phyloP scores from a whole-genome alignment of 2,888 invertebrate species.

The Vesta saturnalis region DNA sequence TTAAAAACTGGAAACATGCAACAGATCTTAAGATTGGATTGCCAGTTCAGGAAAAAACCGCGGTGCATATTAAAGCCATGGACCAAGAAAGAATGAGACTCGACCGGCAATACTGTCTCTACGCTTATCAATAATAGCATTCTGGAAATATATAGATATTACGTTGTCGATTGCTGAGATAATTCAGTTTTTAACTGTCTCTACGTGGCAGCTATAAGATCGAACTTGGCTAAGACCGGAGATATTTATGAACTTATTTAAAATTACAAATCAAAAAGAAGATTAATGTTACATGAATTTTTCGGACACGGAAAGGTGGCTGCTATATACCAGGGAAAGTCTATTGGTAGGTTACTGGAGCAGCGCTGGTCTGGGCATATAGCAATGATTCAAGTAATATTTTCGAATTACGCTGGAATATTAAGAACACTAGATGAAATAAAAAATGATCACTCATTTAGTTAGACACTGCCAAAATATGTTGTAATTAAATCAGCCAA shows the following conservation, averaged over 20 bases:
- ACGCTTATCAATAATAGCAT: constrained; percentile 23
- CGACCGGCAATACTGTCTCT: neutral
- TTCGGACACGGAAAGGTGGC: constrained; percentile 18
- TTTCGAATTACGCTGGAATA: constrained; percentile 13
- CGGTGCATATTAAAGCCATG: constrained; percentile 12
- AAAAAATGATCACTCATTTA: constrained; percentile 12
- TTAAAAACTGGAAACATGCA: constrained; percentile 22
- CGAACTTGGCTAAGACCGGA: constrained; percentile 18
- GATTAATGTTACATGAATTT: constrained; percentile 25
- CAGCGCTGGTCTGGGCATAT: constrained; percentile 13
- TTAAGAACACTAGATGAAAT: constrained; percentile 21
- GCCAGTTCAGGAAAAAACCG: constrained; percentile 13
- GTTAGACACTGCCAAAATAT: constrained; percentile 23
- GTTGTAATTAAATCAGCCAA: constrained; percentile 9
- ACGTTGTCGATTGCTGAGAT: constrained; percentile 31
- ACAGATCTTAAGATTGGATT: constrained; percentile 17
- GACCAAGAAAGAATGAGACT: constrained; percentile 6
- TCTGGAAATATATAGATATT: constrained; percentile 31
- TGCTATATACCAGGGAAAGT: constrained; percentile 26
- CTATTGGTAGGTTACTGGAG: constrained; percentile 17
- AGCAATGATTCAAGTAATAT: neutral
- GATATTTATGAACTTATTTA: constrained; percentile 29
- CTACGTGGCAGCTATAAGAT: constrained; percentile 22
- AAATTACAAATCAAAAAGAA: constrained; percentile 26
- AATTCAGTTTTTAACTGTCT: constrained; percentile 22